Evolutionary conservation across 2,797 vertebrate genomes (phyloP), one percentile per base, ranked within the genome.

Genomic region (Leptodactylus fallax): DNA sequence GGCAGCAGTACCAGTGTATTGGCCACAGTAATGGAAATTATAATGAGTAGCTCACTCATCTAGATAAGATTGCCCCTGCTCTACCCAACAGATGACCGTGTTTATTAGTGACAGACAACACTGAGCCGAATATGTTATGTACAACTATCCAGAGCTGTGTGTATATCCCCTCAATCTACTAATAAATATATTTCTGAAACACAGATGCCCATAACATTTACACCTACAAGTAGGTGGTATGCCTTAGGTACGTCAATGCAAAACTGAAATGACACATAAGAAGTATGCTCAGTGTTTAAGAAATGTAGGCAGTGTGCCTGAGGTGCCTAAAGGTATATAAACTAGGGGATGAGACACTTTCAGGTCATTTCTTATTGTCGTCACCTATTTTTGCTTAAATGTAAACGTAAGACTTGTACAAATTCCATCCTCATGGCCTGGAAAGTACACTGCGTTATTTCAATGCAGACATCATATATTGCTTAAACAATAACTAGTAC

Each of bases 11-110:
- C 21, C 47, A 65, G 79, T 23, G 36, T 65, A 81, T 65, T 81
- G 79, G 79, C 79, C 47, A 23, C 12, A 6, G 60, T 51, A 8
- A n/a, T 81, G 79, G 60, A 81, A 81, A 81, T 65, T 65, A 19
- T 23, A 81, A 49, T 81, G 45, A 81, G 45, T 16, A 81, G 60
- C 25, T 23, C 47, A 51, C 60, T 65, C 36, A 65, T 77, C 47
- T 77, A 17, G 65, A 81, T 81, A 19, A 47, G 60, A 14, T 51
- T 61, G 60, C 23, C 60, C 60, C 13, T 14, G 79, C 60, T 47
- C 45, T 65, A 49, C 36, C 36, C 7, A 61, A 49, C 60, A 61
- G 60, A 55, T 63, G 58, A 81, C 11, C 19, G 2, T 13, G 36
- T 81, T 60, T 11, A 45, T 58, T 25, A 80, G 58, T 14, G 21